Conservation (phyloP, 2,113 vertebrate species). For the Sturnira hondurensis region DNA sequence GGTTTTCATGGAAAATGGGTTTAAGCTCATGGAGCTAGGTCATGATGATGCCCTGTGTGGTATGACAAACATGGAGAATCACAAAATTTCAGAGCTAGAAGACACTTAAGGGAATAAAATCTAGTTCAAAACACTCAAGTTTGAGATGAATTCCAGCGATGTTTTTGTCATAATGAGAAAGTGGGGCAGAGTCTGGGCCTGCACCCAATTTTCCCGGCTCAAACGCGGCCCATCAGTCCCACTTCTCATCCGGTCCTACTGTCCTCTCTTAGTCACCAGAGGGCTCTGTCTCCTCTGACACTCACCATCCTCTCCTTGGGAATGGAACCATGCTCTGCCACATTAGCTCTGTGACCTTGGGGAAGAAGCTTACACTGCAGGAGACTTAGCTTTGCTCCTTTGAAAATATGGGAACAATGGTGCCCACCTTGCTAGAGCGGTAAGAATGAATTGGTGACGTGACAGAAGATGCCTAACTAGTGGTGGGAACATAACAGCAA, state of each 20-base stretch:
- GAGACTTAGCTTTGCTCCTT: background rate
- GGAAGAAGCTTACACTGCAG: background rate
- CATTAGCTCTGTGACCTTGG: background rate
- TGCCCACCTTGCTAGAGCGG: background rate
- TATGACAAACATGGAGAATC: constrained; percentile 4
- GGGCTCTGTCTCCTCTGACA: background rate
- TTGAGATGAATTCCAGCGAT: constrained; percentile 21
- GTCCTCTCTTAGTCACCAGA: background rate
- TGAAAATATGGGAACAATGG: background rate
- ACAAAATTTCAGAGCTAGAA: background rate
- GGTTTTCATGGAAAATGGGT: background rate
- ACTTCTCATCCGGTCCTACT: background rate
- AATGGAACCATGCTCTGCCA: background rate
- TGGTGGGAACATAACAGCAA: background rate
- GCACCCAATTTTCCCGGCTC: background rate
- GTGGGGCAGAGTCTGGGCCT: background rate
- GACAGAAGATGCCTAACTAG: background rate
- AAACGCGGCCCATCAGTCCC: background rate
- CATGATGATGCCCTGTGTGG: background rate
- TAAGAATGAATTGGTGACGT: background rate
- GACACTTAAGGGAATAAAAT: background rate
- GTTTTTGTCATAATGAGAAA: constrained; percentile 27
- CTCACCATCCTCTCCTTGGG: background rate
- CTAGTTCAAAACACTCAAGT: constrained; percentile 17
- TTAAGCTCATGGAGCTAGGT: background rate